These are phyloP conservation scores for Mus caroli DNA, from an alignment of 2,797 vertebrate genomes.

Conservation along the genomic window DNA sequence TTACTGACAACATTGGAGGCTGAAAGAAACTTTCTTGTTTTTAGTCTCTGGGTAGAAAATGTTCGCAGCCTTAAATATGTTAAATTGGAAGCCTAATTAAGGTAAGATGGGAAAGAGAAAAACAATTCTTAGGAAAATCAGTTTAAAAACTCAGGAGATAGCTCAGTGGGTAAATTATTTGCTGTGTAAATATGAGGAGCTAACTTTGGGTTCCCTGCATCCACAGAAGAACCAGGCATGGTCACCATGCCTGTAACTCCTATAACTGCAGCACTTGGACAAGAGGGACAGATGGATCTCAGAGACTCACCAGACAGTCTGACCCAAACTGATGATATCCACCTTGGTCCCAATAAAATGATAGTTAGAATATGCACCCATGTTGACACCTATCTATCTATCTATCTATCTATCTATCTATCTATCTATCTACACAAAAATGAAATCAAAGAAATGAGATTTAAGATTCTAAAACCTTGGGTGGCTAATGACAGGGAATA, in stretches of 20 bases:
- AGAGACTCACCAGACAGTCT: neutral
- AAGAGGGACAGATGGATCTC: neutral
- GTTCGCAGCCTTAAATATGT: neutral
- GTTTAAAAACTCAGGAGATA: neutral
- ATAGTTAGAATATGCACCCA: neutral
- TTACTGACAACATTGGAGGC: neutral
- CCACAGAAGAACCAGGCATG: neutral
- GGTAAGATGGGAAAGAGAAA: neutral
- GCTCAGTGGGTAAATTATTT: neutral
- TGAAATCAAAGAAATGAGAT: neutral
- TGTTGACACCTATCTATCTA: neutral
- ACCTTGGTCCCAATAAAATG: neutral
- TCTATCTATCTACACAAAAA: neutral
- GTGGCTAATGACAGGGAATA: neutral
- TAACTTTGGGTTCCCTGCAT: neutral
- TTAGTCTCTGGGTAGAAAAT: constrained; percentile 16
- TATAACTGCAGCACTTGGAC: too few relatives aligned
- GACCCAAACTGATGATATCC: neutral
- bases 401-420: too few relatives aligned
- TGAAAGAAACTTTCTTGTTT: constrained; percentile 21
- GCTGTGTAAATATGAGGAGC: neutral
- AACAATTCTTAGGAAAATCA: neutral
- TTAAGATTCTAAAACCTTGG: constrained; percentile 20
- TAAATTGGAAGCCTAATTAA: neutral
- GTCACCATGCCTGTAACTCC: too few relatives aligned